Percentiles rank a stretch among this genome's conserved stretches.
Conservation (phyloP, 2,113 vertebrate genomes). For the Corythaixoides concolor region DNA sequence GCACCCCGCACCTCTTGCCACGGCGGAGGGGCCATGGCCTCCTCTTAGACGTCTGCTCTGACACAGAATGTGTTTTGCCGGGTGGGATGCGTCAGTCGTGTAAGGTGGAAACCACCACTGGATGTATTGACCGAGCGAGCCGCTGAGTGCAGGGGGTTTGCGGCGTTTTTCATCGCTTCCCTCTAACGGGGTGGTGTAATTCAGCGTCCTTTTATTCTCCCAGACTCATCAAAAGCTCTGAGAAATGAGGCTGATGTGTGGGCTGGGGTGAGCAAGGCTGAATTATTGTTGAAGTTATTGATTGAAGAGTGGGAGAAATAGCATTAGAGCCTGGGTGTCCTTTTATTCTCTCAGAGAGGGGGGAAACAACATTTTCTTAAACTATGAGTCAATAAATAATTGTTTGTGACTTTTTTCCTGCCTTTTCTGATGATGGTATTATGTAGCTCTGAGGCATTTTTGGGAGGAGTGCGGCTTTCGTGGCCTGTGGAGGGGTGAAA, state of each 20-base stretch:
- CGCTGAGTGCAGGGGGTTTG: not conserved
- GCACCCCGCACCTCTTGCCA: not conserved
- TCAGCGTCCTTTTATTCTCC: not conserved
- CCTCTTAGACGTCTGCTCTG: not conserved
- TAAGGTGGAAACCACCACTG: not conserved
- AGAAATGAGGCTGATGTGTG: not conserved
- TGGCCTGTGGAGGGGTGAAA: not conserved
- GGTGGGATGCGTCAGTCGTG: fast-evolving
- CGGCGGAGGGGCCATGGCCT: not conserved
- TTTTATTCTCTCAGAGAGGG: not conserved
- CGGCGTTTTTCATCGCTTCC: not conserved
- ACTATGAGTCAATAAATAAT: not conserved
- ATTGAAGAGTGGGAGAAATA: constrained; percentile 17
- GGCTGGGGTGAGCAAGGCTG: not conserved
- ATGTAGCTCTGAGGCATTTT: not conserved
- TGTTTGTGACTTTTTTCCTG: not conserved
- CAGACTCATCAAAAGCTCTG: not conserved
- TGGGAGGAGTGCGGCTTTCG: not conserved
- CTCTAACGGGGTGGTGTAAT: not conserved
- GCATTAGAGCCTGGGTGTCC: not conserved
- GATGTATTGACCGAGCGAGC: fast-evolving
- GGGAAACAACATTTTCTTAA: constrained; percentile 35
- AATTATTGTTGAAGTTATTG: constrained; percentile 1
- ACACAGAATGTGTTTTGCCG: not conserved
- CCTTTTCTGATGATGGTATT: not conserved